phyloP scores from a whole-genome alignment of 2,888 invertebrate genomes.

The Calliscelio sp. region DNA sequence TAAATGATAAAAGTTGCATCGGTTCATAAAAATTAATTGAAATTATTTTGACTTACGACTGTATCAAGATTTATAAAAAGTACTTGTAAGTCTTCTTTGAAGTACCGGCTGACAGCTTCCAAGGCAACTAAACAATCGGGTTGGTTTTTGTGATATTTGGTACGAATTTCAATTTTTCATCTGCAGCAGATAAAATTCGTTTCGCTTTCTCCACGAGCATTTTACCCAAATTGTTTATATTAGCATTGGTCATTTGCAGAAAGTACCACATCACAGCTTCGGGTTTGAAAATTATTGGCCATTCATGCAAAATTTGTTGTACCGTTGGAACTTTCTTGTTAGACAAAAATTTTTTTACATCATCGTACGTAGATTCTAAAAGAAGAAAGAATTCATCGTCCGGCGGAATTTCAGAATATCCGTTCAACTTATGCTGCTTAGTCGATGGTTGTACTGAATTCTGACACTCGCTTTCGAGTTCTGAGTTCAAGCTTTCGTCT shows the following conservation, averaged over 20 bases:
- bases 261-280: constrained; percentile 5
- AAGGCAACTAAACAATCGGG: neutral
- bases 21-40: too few relatives aligned
- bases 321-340: constrained; percentile 19
- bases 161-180: neutral
- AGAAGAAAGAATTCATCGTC: neutral
- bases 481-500: too few relatives aligned
- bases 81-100: constrained; percentile 10
- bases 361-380: neutral
- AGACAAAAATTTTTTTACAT: neutral
- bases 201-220: neutral
- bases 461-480: too few relatives aligned
- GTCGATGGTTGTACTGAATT: too few relatives aligned
- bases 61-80: neutral
- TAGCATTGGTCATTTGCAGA: neutral
- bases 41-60: constrained; percentile 10
- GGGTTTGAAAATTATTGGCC: constrained; percentile 9
- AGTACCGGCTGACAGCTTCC: neutral
- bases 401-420: neutral
- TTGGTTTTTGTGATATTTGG: neutral
- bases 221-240: neutral
- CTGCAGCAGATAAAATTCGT: too few relatives aligned
- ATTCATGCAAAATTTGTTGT: neutral
- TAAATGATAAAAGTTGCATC: too few relatives aligned
- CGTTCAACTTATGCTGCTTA: neutral